A percentile compares a stretch with the other conserved stretches of the same genome.
Conservation (phyloP, 2,113 vertebrate species). For the Candoia aspera region DNA sequence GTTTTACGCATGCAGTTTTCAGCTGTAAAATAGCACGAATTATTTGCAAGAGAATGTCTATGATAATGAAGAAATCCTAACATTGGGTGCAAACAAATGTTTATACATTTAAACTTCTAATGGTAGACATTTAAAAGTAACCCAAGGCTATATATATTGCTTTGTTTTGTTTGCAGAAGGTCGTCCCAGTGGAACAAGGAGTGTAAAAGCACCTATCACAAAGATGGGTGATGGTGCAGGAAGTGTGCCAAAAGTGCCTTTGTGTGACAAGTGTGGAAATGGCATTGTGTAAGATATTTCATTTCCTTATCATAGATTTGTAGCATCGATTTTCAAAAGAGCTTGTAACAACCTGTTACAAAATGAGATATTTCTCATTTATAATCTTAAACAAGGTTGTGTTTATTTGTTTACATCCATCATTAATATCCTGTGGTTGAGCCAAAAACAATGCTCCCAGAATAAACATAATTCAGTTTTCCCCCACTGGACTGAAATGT, state of each 20-base stretch:
- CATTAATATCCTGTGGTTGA: not conserved
- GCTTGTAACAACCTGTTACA: not conserved
- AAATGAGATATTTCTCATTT: not conserved
- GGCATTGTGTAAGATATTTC: slow-evolving; percentile 90
- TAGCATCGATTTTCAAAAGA: not conserved
- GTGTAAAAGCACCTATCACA: slow-evolving; percentile 87
- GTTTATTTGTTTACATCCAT: not conserved
- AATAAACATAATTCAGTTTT: not conserved
- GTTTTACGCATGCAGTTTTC: not conserved
- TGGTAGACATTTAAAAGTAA: not conserved
- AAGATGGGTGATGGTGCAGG: slow-evolving; percentile 77
- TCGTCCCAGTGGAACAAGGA: slow-evolving; percentile 85
- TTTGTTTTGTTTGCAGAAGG: slow-evolving; percentile 74
- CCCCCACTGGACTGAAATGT: not conserved
- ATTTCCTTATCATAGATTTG: slow-evolving; percentile 28
- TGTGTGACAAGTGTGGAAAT: slow-evolving; percentile 95
- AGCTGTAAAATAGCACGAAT: not conserved
- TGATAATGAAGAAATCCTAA: not conserved
- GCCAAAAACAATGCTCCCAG: not conserved
- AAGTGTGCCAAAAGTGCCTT: slow-evolving; percentile 87
- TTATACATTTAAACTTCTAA: not conserved
- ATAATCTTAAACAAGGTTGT: slow-evolving; percentile 1
- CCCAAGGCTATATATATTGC: slow-evolving; percentile 36
- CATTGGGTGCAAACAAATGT: slow-evolving; percentile 11
- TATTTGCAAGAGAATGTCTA: not conserved